Percentiles rank a stretch among this genome's conserved stretches.
These are phyloP conservation scores for Psephotus haematonotus DNA, from an alignment of 2,113 vertebrate genomes.

Conservation along the genomic window DNA sequence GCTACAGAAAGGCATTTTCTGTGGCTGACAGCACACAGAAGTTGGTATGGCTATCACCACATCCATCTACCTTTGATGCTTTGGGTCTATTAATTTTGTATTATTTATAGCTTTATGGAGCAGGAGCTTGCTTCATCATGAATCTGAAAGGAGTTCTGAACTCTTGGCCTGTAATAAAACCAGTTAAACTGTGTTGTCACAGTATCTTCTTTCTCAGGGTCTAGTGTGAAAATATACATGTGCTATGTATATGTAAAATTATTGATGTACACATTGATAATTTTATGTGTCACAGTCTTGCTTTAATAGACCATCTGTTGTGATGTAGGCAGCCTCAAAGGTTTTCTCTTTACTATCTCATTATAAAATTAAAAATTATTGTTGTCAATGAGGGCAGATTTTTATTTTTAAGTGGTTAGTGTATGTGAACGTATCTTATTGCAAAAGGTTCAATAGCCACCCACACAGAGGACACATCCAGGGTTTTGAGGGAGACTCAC, in stretches of 20 bases:
- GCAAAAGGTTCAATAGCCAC: neutral
- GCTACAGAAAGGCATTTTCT: neutral
- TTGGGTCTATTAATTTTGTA: neutral
- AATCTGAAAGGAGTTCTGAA: neutral
- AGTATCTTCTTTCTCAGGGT: neutral
- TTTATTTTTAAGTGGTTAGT: neutral
- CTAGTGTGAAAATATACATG: neutral
- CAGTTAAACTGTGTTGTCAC: neutral
- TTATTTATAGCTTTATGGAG: neutral
- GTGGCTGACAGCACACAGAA: neutral
- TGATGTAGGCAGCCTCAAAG: neutral
- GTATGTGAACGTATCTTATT: neutral
- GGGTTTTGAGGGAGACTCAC: neutral
- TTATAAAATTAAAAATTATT: neutral
- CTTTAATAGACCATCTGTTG: neutral
- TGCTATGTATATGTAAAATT: neutral
- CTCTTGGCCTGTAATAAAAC: neutral
- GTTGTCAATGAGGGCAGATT: neutral
- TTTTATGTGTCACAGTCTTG: neutral
- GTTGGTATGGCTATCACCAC: neutral
- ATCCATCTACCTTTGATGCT: neutral
- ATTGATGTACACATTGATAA: fast-evolving
- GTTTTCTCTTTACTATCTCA: neutral
- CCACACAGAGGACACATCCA: neutral
- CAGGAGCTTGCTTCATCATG: neutral